Percentiles rank a stretch among this genome's conserved stretches.
phyloP scores from a whole-genome alignment of 2,888 invertebrate species.

The Sepiola atlantica region DNA sequence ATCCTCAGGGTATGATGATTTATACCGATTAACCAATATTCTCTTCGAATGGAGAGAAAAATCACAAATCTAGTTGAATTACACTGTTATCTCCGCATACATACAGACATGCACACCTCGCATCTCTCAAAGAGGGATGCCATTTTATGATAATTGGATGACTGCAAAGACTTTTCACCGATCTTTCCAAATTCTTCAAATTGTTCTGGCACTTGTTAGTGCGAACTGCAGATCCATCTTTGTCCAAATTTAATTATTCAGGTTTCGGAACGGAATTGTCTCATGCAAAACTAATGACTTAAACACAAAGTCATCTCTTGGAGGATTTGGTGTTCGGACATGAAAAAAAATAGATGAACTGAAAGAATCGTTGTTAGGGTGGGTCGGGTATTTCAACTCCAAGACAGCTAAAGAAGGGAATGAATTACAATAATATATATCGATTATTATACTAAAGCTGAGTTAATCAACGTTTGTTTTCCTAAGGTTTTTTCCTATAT shows the following conservation, averaged over 20 bases:
- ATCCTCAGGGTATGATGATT: no score
- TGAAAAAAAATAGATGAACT: no score
- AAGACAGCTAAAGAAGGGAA: no score
- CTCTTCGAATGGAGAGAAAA: no score
- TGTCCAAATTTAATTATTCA: not conserved
- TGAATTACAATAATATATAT: no score
- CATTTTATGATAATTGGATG: constrained; percentile 1
- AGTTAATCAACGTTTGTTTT: no score
- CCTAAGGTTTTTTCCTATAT: no score
- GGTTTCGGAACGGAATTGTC: not conserved
- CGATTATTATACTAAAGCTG: no score
- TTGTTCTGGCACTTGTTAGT: constrained; percentile 32
- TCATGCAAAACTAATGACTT: not conserved
- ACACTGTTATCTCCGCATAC: no score
- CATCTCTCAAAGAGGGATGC: not conserved
- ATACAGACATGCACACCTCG: not conserved
- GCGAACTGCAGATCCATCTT: not conserved
- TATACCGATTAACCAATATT: no score
- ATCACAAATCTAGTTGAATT: no score
- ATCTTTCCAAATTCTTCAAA: not conserved
- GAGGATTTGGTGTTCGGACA: not conserved
- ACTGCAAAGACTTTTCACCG: not conserved
- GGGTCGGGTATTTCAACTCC: no score
- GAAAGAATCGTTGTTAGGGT: not conserved
- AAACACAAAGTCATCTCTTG: not conserved